Evolutionary conservation across 2,113 vertebrate species (phyloP).

Genomic region (Catharus minimus): DNA sequence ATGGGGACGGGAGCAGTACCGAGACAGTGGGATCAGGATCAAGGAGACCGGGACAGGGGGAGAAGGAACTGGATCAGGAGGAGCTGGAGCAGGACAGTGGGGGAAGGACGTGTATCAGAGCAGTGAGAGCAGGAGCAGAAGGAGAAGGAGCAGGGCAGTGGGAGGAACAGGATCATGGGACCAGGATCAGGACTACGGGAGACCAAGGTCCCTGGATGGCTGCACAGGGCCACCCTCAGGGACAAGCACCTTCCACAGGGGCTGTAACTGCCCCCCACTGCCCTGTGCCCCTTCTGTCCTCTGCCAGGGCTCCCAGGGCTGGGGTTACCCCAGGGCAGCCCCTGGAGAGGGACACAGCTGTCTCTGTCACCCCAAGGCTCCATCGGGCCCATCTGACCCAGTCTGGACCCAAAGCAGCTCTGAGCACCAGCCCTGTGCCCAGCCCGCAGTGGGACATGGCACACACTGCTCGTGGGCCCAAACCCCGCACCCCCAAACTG

Average conservation of each 20-base stretch:
- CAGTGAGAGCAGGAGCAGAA: background rate
- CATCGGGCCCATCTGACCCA: background rate
- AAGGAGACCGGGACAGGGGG: background rate
- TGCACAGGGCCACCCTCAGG: background rate
- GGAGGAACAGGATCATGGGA: background rate
- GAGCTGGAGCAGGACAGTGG: background rate
- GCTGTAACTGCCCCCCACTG: background rate
- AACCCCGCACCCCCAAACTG: background rate
- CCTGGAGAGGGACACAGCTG: background rate
- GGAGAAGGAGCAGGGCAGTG: background rate
- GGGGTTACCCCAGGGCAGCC: background rate
- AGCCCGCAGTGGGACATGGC: background rate
- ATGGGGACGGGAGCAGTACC: background rate
- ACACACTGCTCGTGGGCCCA: background rate
- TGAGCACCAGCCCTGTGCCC: background rate
- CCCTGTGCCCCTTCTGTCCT: background rate
- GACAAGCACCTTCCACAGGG: background rate
- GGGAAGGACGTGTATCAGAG: background rate
- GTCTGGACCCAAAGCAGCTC: background rate
- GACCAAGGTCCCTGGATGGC: fast-evolving
- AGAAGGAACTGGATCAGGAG: background rate
- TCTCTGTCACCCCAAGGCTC: background rate
- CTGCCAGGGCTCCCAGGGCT: background rate
- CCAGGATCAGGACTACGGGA: background rate
- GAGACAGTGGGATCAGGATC: background rate